Evolutionary conservation across 2,888 invertebrate species (phyloP), one percentile per base, ranked within the genome.

Genomic region (Dryobotodes eremita): DNA sequence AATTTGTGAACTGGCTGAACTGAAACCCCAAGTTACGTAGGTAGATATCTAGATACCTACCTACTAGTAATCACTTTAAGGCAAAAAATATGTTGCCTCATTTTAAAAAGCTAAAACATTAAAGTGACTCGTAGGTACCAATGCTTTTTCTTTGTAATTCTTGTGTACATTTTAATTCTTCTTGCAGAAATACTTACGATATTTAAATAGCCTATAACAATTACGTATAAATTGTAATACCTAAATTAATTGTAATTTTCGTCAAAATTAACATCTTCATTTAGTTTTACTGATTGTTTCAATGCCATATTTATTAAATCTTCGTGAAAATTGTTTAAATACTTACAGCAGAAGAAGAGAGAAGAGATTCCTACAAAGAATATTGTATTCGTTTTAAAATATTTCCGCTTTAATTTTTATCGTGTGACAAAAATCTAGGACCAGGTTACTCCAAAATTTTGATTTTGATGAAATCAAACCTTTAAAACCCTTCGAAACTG

Each of bases 211-310:
- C 11, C 15, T 82, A 79, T 62, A 82, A 48, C 70, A 78, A 75
- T 86, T 83, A 84, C 61, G 36, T 62, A 61, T 90, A 87, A 83
- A 88, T 88, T 86, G 72, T 80, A 57, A 65, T 50, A 36, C 15
- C 46, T 46, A 71, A 76, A 84, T 71, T 75, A 55, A 74, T 86
- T 71, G 73, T 71, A 71, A 71, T 68, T 73, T 79, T 64, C 75
- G 13, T 53, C 7, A 59, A 75, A 86, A 83, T 86, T 71, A 71
- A 86, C 75, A 70, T 73, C 83, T 64, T 73, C 36, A 68, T 84
- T 75, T 79, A 71, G 53, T 64, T 69, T 57, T 55, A 84, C 57
- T 83, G 73, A 65, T 79, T 83, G 84, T 73, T 83, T 70, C 61
- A 65, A 76, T 71, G 61, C 64, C 31, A 46, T 74, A 83, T 69